Base-by-base conservation (phyloP, 2,113 vertebrate genomes). In the Zapus hudsonius region DNA sequence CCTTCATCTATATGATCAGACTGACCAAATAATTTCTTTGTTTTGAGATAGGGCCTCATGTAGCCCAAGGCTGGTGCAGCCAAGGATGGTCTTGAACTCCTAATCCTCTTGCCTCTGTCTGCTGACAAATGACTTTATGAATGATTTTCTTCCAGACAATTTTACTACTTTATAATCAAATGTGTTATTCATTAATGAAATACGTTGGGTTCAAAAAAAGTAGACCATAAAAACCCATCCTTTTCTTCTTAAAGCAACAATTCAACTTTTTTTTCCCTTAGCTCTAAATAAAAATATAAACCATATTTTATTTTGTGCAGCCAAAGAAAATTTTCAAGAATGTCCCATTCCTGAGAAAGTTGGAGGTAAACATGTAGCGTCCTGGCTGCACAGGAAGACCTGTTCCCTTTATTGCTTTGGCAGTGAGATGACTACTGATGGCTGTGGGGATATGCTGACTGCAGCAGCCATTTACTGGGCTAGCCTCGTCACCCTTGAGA, bases 361-460 rank as follows among this genome's bases (percentile, higher is more conserved):
- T 97, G 92, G 96, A 98, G 97, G 95, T 98, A 82, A 98, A 91
- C 94, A 64, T 38, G 75, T 73, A 93, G 69, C 86, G 76, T 97
- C 96, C 64, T 96, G 94, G 91, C 95, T 94, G 92, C 83, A n/a
- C 52, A 89, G 94, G 87, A 96, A 91, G 94, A 89, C 76, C 42
- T 94, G 93, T 80, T 78, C 59, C n/a, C 92, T 88, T 90, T 91
- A 66, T 95, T 84, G 69, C 94, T 92, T 98, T 96, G 96, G 84
- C 96, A 91, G 74, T 96, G 95, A 97, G 97, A 96, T 94, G 89
- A 78, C 78, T 95, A 64, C 42, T 86, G 93, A 96, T 98, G 97
- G 96, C 97, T 97, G 40, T 98, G 96, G 97, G 90, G 96, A 96
- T 52, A 52, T 47, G 36, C 95, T 97, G 96, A 59, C 96, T 97